Base-by-base conservation (phyloP, 2,797 vertebrate species). In the Onychomys leucogaster region DNA sequence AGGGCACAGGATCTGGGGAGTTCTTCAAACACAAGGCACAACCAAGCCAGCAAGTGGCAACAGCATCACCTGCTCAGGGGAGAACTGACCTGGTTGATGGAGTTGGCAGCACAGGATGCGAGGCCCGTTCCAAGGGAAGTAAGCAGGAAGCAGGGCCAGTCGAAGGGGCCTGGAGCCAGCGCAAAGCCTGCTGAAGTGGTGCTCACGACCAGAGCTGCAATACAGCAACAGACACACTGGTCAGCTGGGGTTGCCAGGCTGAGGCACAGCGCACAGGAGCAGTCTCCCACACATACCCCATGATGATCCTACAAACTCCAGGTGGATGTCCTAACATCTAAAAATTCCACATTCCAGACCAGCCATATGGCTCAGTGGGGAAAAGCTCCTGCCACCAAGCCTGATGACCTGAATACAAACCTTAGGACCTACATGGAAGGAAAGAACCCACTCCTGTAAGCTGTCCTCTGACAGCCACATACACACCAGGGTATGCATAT, bases 51-150 rank as follows among this genome's bases (percentile, higher is more conserved):
- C 41, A 90, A 89, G 34, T 2, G 29, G 17, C 2, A 61, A 27
- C 5, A 27, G 17, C 41, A 61, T n/a, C 41, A 69, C n/a, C 0
- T 1, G 46, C 1, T 49, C 63, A 10, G 92, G 55, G 94, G 91
- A 67, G 80, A 21, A 99, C 99, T 98, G 89, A 99, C 99, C 99
- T 99, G 99, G 97, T 99, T 99, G 98, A 99, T 99, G 95, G 99
- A 99, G 97, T 99, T 99, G 98, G 99, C 99, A 77, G 99, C 98
- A 89, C 99, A 99, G 37, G 99, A 99, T 0, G 99, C 99, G 0
- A 99, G 99, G 59, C 99, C 99, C 0, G 99, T 99, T 98, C 99
- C 99, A 11, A 99, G 93, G 41, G 98, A 99, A 25, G 99, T 98
- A 0, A 99, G 97, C 5, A 99, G 98, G 98, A 99, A 99, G 85